Evolutionary conservation across 1,140 invertebrate species (phyloP), one percentile per base, ranked within the genome.

Genomic region (Anastrepha obliqua): DNA sequence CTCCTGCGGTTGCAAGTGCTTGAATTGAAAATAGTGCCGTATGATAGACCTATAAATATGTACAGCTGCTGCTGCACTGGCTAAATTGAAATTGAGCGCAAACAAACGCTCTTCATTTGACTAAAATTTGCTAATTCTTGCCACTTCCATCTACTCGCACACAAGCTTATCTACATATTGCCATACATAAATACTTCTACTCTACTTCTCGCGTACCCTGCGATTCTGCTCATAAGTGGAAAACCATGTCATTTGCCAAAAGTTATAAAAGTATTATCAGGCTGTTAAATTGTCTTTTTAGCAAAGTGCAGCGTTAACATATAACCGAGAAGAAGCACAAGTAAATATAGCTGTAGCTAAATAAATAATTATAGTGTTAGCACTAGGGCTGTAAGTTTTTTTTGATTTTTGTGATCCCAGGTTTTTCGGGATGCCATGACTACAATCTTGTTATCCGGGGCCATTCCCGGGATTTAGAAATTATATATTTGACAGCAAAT

Each of bases 221-320:
- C 55, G 55, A 13, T 13, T 58, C 13, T 8, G 13, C 3, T 29
- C 29, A 29, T 9, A 67, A 67, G 65, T 67, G 29, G 0, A 67
- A 67, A 67, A 67, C 29, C 65, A 13, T 67, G 65, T 67, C 20
- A 29, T 29, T 42, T 67, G 65, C 29, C 65, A 67, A 67, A 42
- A 67, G 65, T 67, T 67, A 13, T n/a, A 64, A 64, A 8, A n/a
- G 29, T 67, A 11, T 20, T 11, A 67, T 39, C 9, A 2, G 20
- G 39, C 9, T 67, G 64, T 2, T 11, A 67, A 4, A 29, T 20
- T 67, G 9, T 64, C 17, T 64, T 6, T 62, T n/a, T 62, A 62
- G 1, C 29, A 29, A 1, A 29, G 29, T 29, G 29, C 29, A 29
- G 29, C 29, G 29, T 29, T 0, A 29, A 29, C 29, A 29, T 29